Conservation (phyloP, 2,888 invertebrate species). For the Agonopterix subpropinquella region DNA sequence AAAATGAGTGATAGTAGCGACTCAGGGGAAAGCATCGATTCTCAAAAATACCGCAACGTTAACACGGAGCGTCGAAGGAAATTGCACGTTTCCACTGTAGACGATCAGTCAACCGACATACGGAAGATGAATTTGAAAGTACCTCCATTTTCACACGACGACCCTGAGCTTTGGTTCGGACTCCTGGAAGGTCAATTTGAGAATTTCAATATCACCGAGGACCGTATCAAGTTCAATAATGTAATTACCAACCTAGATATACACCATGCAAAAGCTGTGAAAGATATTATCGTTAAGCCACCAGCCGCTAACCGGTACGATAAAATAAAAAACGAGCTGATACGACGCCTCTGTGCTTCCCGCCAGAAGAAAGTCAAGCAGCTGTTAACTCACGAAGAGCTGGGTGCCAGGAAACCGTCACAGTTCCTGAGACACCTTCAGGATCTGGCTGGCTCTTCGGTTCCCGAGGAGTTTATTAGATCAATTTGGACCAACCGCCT, state of each 20-base stretch:
- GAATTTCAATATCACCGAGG: too few relatives aligned
- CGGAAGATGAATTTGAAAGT: too few relatives aligned
- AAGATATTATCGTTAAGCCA: constrained; percentile 4
- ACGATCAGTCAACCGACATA: too few relatives aligned
- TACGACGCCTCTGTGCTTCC: background rate
- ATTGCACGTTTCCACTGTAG: too few relatives aligned
- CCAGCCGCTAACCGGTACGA: constrained; percentile 1
- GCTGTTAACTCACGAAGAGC: constrained; percentile 4
- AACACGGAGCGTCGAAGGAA: too few relatives aligned
- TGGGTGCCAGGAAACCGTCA: constrained; percentile 5
- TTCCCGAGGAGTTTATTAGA: background rate
- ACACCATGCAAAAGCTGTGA: constrained; percentile 2
- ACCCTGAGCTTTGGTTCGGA: too few relatives aligned
- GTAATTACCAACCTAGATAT: background rate
- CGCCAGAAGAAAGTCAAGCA: constrained; percentile 1
- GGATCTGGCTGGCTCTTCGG: constrained; percentile 1
- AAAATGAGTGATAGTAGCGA: too few relatives aligned
- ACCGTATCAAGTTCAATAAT: background rate
- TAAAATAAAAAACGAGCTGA: background rate
- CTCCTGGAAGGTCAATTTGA: too few relatives aligned
- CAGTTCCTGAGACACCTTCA: background rate
- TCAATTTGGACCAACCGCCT: constrained; percentile 5
- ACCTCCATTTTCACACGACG: too few relatives aligned
- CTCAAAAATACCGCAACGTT: too few relatives aligned
- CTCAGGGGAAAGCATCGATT: too few relatives aligned